These are phyloP conservation scores for Xerus inauris DNA, from an alignment of 2,113 vertebrate genomes.

Conservation along the genomic window DNA sequence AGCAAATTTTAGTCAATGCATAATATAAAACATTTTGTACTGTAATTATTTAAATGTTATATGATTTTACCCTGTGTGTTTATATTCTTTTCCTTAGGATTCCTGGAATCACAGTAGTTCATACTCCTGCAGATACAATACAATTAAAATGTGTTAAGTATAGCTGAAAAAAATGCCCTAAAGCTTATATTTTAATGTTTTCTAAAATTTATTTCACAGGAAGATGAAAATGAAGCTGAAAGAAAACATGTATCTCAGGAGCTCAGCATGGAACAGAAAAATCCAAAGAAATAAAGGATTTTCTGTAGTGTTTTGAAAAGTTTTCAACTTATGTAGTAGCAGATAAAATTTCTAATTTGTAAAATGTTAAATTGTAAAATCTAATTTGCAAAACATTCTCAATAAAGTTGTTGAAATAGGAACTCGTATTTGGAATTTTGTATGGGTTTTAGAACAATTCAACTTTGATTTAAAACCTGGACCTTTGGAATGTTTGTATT, in stretches of 20 bases:
- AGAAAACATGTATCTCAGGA: constrained; percentile 88
- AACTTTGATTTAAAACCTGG: constrained; percentile 37
- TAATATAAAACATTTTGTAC: constrained; percentile 40
- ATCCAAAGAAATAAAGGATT: constrained; percentile 85
- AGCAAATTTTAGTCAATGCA: constrained; percentile 57
- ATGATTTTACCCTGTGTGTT: not conserved
- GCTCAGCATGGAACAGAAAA: constrained; percentile 85
- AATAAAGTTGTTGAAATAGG: constrained; percentile 87
- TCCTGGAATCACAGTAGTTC: not conserved
- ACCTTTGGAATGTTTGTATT: not conserved
- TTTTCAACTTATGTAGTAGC: constrained; percentile 82
- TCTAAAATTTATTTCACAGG: constrained; percentile 87
- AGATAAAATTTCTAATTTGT: constrained; percentile 86
- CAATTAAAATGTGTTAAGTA: constrained; percentile 42
- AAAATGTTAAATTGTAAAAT: constrained; percentile 82
- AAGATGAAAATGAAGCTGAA: constrained; percentile 88
- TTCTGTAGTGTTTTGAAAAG: constrained; percentile 81
- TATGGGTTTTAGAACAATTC: constrained; percentile 45
- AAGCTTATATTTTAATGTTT: constrained; percentile 78
- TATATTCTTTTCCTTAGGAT: constrained; percentile 35
- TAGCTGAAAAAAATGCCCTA: constrained; percentile 36
- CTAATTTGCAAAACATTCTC: constrained; percentile 84
- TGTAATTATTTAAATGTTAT: constrained; percentile 48
- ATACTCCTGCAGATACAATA: constrained; percentile 9
- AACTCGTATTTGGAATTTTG: constrained; percentile 74